phyloP scores from a whole-genome alignment of 2,113 vertebrate genomes.

The Atrichornis clamosus region DNA sequence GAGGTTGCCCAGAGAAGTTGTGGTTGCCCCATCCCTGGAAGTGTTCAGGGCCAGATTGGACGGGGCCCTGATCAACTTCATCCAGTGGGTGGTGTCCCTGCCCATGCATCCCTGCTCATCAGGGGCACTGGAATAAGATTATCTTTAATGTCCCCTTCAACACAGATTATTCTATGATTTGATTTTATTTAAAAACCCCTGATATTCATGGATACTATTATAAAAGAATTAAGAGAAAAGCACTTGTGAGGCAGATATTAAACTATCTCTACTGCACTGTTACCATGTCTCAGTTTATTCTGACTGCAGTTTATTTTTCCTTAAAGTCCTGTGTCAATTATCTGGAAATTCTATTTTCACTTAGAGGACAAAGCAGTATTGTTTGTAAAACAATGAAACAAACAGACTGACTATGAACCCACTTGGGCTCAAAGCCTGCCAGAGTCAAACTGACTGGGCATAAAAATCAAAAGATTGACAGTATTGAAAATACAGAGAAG shows the following conservation, averaged over 20 bases:
- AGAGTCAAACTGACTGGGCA: neutral
- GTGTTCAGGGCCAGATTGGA: neutral
- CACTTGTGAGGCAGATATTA: neutral
- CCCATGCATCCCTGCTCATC: neutral
- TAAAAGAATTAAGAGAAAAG: neutral
- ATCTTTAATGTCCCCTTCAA: neutral
- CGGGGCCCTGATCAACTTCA: neutral
- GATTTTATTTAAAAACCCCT: fast-evolving
- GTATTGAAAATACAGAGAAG: slow-evolving; percentile 1
- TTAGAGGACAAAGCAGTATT: slow-evolving; percentile 23
- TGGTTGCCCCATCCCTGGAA: neutral
- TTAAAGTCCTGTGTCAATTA: neutral
- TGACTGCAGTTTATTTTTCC: neutral
- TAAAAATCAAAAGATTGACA: neutral
- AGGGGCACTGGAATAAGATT: neutral
- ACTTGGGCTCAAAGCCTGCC: neutral
- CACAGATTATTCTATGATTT: neutral
- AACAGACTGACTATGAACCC: neutral
- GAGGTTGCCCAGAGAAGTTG: neutral
- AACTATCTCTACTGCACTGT: neutral
- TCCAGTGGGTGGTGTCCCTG: neutral
- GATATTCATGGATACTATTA: neutral
- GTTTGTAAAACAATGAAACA: slow-evolving; percentile 39
- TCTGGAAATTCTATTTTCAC: slow-evolving; percentile 20
- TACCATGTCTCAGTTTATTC: neutral